These are phyloP conservation scores for Marmota monax DNA, from an alignment of 2,113 vertebrate species.

Conservation along the genomic window DNA sequence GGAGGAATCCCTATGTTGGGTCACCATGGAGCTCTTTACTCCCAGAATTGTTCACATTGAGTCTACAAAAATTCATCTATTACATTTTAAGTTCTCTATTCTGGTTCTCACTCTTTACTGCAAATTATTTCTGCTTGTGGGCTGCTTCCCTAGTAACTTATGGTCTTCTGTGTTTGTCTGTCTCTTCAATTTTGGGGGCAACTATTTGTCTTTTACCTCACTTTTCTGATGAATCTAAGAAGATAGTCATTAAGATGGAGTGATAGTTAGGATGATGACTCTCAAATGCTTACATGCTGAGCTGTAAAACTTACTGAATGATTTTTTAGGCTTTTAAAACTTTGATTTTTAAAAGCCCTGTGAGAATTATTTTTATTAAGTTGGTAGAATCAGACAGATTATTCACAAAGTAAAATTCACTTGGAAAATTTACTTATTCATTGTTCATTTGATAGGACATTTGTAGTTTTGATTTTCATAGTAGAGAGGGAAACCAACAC, in stretches of 20 bases:
- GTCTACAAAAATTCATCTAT: neutral
- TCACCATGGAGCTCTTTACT: neutral
- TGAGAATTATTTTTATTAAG: neutral
- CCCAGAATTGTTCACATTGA: neutral
- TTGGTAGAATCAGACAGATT: constrained; percentile 73
- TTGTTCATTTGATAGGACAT: neutral
- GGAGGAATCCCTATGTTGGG: neutral
- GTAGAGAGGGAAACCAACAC: neutral
- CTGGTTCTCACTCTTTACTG: neutral
- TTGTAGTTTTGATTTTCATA: neutral
- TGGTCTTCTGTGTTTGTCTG: no score
- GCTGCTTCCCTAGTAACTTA: no score
- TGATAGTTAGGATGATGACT: neutral
- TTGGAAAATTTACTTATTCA: neutral
- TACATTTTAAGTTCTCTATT: neutral
- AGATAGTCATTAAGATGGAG: neutral
- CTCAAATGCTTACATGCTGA: neutral
- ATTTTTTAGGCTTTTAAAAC: neutral
- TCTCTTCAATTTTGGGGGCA: neutral
- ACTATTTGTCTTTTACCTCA: no score
- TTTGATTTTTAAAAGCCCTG: neutral
- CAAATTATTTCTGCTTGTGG: no score
- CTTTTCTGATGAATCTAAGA: neutral
- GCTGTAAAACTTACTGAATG: neutral
- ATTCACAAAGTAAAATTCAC: constrained; percentile 70